Base-by-base conservation (phyloP, 2,797 vertebrate genomes). In the Geotrypetes seraphini region DNA sequence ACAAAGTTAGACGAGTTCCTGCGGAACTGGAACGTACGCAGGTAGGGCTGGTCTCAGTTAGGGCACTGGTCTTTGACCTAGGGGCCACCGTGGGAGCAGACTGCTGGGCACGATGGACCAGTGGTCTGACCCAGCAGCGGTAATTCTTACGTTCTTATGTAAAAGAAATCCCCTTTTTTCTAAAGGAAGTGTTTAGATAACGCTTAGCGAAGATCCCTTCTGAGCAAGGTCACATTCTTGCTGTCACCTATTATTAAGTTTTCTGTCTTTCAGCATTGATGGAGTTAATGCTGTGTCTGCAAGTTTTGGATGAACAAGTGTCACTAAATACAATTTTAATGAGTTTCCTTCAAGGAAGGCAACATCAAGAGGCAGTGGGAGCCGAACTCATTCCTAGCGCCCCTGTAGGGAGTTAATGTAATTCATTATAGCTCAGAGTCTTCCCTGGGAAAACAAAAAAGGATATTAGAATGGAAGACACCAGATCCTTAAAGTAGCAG, bases 331-430 rank as follows among this genome's bases (percentile, higher is more conserved):
- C 21, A 31, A 20, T 25, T 31, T 50, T 23, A 36, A 28, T 30
- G 34, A 28, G 21, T 19, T 23, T 39, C 35, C 22, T 22, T 7
- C 22, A 5, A 16, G 44, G 23, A 39, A 44, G 30, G 43, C 34
- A 22, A 13, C 43, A 17, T 31, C 48, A 33, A 18, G 22, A 29
- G 15, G 17, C 24, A 23, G 25, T 1, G 11, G 42, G 16, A 31
- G 38, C 12, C 31, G 53, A 41, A 38, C 40, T 19, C 41, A 28
- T 33, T 29, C 43, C 42, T 10, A 25, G 35, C 16, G 26, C 15
- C 39, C 39, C 30, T 16, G 33, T 43, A 12, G 34, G 32, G 24
- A 34, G 31, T 9, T 12, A 11, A 31, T 12, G 39, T 12, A 17
- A 28, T 28, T 38, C 33, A 12, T 33, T 22, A 28, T 3, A 19